These are phyloP conservation scores for Oncorhynchus tshawytscha DNA, from an alignment of 2,113 vertebrate genomes.

Conservation along the genomic window DNA sequence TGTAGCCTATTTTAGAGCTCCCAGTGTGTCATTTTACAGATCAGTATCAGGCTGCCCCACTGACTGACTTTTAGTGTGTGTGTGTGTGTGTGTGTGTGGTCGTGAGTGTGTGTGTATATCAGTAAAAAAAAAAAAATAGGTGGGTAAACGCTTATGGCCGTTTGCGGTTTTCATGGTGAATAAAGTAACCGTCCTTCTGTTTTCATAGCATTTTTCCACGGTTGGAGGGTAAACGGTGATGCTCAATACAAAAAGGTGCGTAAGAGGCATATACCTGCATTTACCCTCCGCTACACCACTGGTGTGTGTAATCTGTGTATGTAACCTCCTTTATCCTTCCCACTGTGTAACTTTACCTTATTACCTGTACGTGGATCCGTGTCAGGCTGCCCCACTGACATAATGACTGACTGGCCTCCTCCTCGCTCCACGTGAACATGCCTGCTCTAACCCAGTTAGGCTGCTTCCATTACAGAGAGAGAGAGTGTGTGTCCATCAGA, in stretches of 20 bases:
- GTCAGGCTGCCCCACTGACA: neutral
- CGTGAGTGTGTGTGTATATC: neutral
- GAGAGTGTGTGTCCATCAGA: neutral
- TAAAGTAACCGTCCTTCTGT: too few relatives aligned
- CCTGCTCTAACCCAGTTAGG: neutral
- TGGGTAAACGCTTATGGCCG: too few relatives aligned
- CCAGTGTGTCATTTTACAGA: too few relatives aligned
- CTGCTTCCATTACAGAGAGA: neutral
- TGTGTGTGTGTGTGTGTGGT: neutral
- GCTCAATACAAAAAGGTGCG: neutral
- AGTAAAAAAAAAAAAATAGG: neutral
- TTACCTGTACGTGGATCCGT: neutral
- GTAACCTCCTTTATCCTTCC: too few relatives aligned
- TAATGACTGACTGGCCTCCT: neutral
- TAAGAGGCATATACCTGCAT: neutral
- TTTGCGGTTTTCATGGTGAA: too few relatives aligned
- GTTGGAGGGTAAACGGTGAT: too few relatives aligned
- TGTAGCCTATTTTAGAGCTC: neutral
- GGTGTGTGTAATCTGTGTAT: neutral
- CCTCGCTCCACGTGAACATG: neutral
- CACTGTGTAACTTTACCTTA: neutral
- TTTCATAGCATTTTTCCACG: too few relatives aligned
- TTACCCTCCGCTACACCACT: too few relatives aligned
- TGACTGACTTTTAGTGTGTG: neutral
- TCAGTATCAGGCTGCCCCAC: too few relatives aligned